Percentiles rank a stretch among this genome's conserved stretches.
Evolutionary conservation across 2,113 vertebrate genomes (phyloP).

Genomic region (Pomatorhinus ruficollis): DNA sequence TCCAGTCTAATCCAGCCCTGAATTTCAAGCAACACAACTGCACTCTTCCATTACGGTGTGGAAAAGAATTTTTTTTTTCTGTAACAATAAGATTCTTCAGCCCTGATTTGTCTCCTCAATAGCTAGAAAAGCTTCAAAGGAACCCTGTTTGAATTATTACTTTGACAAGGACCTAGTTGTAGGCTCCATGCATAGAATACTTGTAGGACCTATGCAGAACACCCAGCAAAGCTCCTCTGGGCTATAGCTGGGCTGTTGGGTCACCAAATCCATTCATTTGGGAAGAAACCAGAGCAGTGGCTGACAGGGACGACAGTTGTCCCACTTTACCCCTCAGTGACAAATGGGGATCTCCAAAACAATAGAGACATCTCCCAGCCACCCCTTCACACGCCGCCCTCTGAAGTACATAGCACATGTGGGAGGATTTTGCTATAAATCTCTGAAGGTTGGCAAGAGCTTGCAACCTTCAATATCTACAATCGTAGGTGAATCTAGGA

Average conservation of each 20-base stretch:
- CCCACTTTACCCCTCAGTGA: background rate
- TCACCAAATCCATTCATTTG: background rate
- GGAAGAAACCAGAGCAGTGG: background rate
- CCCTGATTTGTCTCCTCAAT: background rate
- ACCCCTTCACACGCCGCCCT: background rate
- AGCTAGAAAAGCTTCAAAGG: background rate
- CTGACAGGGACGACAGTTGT: background rate
- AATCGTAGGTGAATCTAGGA: background rate
- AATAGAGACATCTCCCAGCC: background rate
- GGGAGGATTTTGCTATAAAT: background rate
- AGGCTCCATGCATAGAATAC: background rate
- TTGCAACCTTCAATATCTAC: background rate
- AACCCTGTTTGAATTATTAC: background rate
- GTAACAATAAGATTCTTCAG: background rate
- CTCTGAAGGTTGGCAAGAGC: background rate
- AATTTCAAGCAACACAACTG: background rate
- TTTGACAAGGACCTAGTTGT: background rate
- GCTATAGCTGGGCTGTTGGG: background rate
- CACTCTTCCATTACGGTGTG: background rate
- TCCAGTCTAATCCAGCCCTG: background rate
- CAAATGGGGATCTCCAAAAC: background rate
- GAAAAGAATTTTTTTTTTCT: background rate
- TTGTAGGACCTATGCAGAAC: background rate
- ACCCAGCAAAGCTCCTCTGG: background rate
- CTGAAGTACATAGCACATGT: fast-evolving